These are phyloP conservation scores for Psylliodes chrysocephalus DNA, from an alignment of 2,888 invertebrate species.

Conservation along the genomic window DNA sequence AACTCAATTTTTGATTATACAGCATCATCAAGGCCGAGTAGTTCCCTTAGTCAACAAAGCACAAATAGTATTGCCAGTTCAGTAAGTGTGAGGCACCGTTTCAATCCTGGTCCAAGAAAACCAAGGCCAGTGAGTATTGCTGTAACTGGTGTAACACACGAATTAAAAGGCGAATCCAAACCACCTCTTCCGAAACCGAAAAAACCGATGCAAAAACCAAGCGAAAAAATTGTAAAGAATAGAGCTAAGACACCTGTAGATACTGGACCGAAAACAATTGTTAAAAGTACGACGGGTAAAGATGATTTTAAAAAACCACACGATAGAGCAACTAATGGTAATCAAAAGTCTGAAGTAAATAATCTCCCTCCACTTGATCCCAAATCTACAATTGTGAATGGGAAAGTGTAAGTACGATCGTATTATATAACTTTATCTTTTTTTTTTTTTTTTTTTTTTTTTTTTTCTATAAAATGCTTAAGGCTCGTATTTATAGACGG, in stretches of 20 bases:
- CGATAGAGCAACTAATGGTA: slow-evolving; percentile 37
- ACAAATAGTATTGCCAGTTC: slow-evolving; percentile 71
- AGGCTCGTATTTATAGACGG: no score
- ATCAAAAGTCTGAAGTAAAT: slow-evolving; percentile 34
- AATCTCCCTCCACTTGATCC: slow-evolving; percentile 28
- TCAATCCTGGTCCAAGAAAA: slow-evolving; percentile 72
- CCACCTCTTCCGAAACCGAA: slow-evolving; percentile 66
- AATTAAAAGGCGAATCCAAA: slow-evolving; percentile 62
- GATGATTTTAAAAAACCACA: slow-evolving; percentile 45
- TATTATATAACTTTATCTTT: no score
- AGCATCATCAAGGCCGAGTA: slow-evolving; percentile 85
- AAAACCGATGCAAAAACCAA: slow-evolving; percentile 59
- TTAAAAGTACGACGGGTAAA: slow-evolving; percentile 14
- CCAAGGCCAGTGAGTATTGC: slow-evolving; percentile 86
- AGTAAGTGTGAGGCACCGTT: slow-evolving; percentile 69
- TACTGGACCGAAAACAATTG: slow-evolving; percentile 43
- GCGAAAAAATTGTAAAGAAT: slow-evolving; percentile 35
- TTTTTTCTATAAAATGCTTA: no score
- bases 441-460: no score
- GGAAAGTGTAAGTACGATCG: slow-evolving; percentile 42
- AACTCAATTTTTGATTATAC: slow-evolving; percentile 34
- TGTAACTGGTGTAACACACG: slow-evolving; percentile 79
- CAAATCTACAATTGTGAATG: slow-evolving; percentile 22
- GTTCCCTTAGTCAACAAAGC: slow-evolving; percentile 82
- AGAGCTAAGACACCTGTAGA: slow-evolving; percentile 48